Base-by-base conservation (phyloP, 2,113 vertebrate genomes). In the Prietella phreatophila region DNA sequence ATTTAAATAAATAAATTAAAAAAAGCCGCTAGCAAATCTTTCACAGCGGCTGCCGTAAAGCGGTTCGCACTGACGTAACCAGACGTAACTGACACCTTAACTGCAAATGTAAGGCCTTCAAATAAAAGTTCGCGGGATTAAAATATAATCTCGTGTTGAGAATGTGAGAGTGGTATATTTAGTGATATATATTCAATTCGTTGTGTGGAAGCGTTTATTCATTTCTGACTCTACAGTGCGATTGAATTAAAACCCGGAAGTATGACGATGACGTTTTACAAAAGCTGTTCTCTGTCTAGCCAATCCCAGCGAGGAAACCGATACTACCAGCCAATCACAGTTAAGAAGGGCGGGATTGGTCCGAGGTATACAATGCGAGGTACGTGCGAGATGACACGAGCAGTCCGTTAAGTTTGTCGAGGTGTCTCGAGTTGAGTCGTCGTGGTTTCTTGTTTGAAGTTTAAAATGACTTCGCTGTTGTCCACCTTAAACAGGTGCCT, bases 381-480 rank as follows among this genome's bases (percentile, higher is more conserved):
- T 84, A 89, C 90, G 89, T 91, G 90, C 85, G 1, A 14, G n/a
- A 13, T 3, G 53, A 22, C 84, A 75, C 71, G 69, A 8, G 56
- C 3, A 8, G 17, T 25, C 14, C 2, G 63, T 75, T 39, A 19
- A 47, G 63, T 53, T 36, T 0, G 10, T 5, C 0, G 42, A 20
- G 39, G 2, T 47, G 27, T 36, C 15, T 0, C 0, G 7, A 15
- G 36, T n/a, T 47, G 22, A 10, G 19, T 25, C 39, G 15, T n/a
- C 71, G 83, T 13, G 11, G 53, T 81, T 85, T 58, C 3, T 3
- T 4, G 20, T 85, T 50, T 53, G 61, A 20, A n/a, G 53, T 22
- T 20, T 25, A 76, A 63, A 39, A 96, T 95, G 95, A 90, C 94
- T 10, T 3, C 94, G 5, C 86, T 92, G 4, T 75, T 94, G 22